Evolutionary conservation across 2,888 invertebrate genomes (phyloP).

Genomic region (Chrysolina americana): DNA sequence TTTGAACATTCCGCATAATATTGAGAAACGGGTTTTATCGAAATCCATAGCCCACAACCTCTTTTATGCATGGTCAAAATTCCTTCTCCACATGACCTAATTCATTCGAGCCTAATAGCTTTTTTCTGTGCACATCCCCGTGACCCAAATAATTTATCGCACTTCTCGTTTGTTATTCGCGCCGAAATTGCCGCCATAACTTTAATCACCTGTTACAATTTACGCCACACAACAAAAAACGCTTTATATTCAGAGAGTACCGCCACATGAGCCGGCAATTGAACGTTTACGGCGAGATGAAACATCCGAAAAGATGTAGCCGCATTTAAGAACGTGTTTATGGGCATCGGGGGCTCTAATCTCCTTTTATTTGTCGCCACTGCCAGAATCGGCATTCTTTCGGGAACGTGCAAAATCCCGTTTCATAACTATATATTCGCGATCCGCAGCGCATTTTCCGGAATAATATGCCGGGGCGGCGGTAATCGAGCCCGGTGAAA

Average conservation of each 20-base stretch:
- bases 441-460: conserved; percentile 33
- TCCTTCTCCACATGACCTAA: no score
- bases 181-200: conserved; percentile 1
- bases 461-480: conserved; percentile 37
- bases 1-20: no score
- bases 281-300: conserved; percentile 32
- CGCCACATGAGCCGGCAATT: neutral
- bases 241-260: conserved; percentile 10
- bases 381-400: conserved; percentile 52
- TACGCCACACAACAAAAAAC: neutral
- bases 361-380: conserved; percentile 54
- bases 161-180: neutral
- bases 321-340: conserved; percentile 48
- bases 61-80: no score
- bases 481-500: conserved; percentile 34
- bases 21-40: no score
- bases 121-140: neutral
- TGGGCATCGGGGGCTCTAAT: conserved; percentile 50
- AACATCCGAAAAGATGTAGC: conserved; percentile 44
- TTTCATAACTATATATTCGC: conserved; percentile 44
- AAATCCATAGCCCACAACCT: no score
- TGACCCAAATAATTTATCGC: neutral
- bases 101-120: no score
- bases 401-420: conserved; percentile 51
- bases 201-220: neutral